phyloP scores from a whole-genome alignment of 2,797 vertebrate species.

The Aulostomus chinensis region DNA sequence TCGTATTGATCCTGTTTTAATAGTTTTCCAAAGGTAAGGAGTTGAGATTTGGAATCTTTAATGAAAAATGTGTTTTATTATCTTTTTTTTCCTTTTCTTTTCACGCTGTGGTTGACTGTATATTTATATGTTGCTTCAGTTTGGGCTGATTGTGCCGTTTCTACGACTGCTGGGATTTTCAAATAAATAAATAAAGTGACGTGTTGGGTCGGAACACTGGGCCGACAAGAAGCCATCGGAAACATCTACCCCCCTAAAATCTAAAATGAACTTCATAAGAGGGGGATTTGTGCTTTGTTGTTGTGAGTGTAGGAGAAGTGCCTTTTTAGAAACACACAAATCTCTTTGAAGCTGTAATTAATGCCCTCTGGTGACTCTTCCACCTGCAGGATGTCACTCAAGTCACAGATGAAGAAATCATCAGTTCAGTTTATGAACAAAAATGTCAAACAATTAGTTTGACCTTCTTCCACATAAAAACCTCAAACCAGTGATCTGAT shows the following conservation, averaged over 20 bases:
- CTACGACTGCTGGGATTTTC: slow-evolving; percentile 40
- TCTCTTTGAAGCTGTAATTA: neutral
- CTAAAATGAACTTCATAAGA: neutral
- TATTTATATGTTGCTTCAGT: slow-evolving; percentile 63
- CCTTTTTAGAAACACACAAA: slow-evolving; percentile 34
- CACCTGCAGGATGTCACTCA: no score
- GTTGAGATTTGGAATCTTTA: no score
- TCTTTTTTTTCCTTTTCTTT: slow-evolving; percentile 11
- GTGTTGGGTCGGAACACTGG: neutral
- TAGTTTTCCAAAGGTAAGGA: neutral
- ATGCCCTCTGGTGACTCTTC: neutral
- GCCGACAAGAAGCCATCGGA: neutral
- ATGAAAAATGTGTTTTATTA: no score
- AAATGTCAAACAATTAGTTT: no score
- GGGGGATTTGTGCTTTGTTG: slow-evolving; percentile 17
- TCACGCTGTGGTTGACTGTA: slow-evolving; percentile 35
- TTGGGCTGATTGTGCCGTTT: no score
- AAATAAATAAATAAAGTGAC: slow-evolving; percentile 44
- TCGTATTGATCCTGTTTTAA: slow-evolving; percentile 29
- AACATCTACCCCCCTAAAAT: slow-evolving; percentile 15
- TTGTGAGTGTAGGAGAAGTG: slow-evolving; percentile 36
- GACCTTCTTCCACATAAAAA: no score
- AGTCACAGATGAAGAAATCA: no score
- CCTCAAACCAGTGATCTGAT: no score
- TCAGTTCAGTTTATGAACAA: no score